A percentile compares a stretch with the other conserved stretches of the same genome.
Conservation (phyloP, 2,888 invertebrate genomes). For the Melikaiella ostensackeni region DNA sequence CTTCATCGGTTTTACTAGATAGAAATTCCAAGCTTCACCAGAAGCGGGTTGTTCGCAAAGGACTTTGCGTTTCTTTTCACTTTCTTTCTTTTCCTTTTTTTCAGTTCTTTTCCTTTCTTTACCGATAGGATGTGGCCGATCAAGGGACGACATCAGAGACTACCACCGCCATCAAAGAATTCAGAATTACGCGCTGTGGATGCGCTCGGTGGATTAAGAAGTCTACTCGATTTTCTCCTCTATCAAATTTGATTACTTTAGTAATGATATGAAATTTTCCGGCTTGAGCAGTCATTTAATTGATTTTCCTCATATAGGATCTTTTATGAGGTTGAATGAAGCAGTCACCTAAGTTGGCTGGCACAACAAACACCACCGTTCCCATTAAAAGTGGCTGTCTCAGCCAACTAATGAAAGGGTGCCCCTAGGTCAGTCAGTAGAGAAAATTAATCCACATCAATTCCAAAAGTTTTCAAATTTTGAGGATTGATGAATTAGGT, state of each 20-base stretch:
- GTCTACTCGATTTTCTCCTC: conserved; percentile 20
- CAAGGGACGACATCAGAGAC: conserved; percentile 39
- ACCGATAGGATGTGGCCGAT: conserved; percentile 40
- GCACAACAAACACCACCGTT: no score
- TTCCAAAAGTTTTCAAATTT: no score
- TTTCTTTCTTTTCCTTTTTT: conserved; percentile 20
- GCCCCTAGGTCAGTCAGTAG: no score
- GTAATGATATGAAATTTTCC: not conserved
- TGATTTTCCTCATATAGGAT: not conserved
- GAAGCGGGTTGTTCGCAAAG: conserved; percentile 23
- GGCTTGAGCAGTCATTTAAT: not conserved
- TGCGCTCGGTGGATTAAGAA: conserved; percentile 30
- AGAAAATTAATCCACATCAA: no score
- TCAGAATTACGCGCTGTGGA: conserved; percentile 32
- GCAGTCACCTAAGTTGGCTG: no score
- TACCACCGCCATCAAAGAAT: conserved; percentile 18
- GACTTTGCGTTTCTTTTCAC: conserved; percentile 6
- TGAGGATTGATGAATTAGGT: no score
- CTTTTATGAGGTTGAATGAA: no score
- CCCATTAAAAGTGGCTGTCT: no score
- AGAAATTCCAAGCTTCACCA: conserved; percentile 22
- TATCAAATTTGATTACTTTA: conserved; percentile 14
- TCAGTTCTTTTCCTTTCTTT: conserved; percentile 38
- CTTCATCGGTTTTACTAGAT: conserved; percentile 32
- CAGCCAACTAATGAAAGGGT: no score